Evolutionary conservation across 2,113 vertebrate species (phyloP).

Genomic region (Kryptolebias marmoratus): DNA sequence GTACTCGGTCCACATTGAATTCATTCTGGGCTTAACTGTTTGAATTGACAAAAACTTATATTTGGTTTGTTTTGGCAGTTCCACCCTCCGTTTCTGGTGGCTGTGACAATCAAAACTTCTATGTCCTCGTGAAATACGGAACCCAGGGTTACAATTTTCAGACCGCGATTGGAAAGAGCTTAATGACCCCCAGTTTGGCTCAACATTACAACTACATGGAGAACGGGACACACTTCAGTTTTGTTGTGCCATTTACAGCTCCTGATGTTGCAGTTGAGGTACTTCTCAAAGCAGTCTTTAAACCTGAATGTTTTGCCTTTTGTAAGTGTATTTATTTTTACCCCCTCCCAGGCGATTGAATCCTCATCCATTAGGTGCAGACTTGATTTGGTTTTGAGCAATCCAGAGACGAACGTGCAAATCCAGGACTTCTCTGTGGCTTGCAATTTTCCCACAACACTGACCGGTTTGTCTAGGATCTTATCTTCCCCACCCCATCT

Average conservation of each 20-base stretch:
- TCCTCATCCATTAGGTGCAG: constrained; percentile 43
- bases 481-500: neutral
- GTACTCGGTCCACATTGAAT: neutral
- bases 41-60: neutral
- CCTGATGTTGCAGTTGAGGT: constrained; percentile 62
- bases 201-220: constrained; percentile 48
- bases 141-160: constrained; percentile 46
- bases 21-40: no score
- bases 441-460: constrained; percentile 54
- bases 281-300: neutral
- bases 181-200: constrained; percentile 54
- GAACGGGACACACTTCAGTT: constrained; percentile 68
- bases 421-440: constrained; percentile 62
- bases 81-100: constrained; percentile 46
- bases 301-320: neutral
- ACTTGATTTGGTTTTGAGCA: constrained; percentile 52
- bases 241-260: constrained; percentile 58
- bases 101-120: constrained; percentile 67
- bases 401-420: constrained; percentile 17
- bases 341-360: constrained; percentile 55
- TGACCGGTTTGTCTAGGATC: constrained; percentile 55
- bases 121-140: constrained; percentile 62
- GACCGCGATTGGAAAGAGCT: constrained; percentile 48
- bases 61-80: constrained; percentile 23
- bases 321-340: neutral